Conservation (phyloP, 2,113 vertebrate species). For the Micronycteris hirsuta region DNA sequence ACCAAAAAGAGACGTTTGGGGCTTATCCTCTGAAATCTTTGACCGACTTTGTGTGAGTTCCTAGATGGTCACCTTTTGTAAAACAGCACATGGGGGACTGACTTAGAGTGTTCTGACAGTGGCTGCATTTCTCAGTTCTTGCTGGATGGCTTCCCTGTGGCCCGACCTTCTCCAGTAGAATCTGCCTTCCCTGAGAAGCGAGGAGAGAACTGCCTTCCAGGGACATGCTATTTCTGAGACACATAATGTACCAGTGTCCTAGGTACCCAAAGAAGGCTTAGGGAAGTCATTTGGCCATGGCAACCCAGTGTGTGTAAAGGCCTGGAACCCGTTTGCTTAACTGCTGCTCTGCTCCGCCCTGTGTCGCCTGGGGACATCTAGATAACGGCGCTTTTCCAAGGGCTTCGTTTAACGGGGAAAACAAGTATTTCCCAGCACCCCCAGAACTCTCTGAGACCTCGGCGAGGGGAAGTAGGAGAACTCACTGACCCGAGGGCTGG, state of each 20-base stretch:
- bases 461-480: not conserved
- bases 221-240: not conserved
- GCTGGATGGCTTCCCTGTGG: too few relatives aligned
- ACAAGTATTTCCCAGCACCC: not conserved
- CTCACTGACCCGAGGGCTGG: not conserved
- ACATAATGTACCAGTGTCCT: rapidly evolving
- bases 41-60: not conserved
- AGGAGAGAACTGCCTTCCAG: not conserved
- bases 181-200: not conserved
- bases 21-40: not conserved
- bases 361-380: not conserved
- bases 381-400: not conserved
- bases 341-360: not conserved
- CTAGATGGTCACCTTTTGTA: not conserved
- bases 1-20: rapidly evolving
- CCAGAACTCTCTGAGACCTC: not conserved
- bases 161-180: rapidly evolving
- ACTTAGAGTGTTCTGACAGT: rapidly evolving
- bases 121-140: rapidly evolving
- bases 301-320: not conserved
- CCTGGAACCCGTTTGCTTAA: not conserved
- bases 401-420: not conserved
- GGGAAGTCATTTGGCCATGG: not conserved
- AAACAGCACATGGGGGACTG: rapidly evolving
- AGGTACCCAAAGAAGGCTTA: too few relatives aligned